Base-by-base conservation (phyloP, 1,140 invertebrate genomes). In the Drosophila ficusphila region DNA sequence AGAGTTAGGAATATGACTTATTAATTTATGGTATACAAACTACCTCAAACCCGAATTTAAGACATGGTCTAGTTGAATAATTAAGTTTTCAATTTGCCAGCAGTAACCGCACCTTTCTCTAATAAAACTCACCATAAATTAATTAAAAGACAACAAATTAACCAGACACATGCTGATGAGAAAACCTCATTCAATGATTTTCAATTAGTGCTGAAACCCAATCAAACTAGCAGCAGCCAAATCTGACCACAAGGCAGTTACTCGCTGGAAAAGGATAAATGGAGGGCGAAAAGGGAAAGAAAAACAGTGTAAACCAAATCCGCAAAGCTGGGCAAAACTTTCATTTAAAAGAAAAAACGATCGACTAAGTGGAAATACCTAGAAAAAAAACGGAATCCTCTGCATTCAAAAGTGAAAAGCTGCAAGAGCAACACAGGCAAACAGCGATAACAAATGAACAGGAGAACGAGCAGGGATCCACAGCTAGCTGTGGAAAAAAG, bases 391-490 rank as follows among this genome's bases (percentile, higher is more conserved):
- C 14, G 12, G 52, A 57, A 39, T 34, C 44, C 38, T 34, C 27
- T 41, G 34, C 56, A 68, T 54, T 74, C 61, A 68, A 81, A 51
- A 76, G 34, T 57, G 53, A 75, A 75, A 69, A 58, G 62, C 71
- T 75, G 52, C 62, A 51, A 42, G 68, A 33, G 34, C 27, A 77
- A 42, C 67, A 76, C 58, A 72, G 54, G 72, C 81, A 86, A 85
- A 86, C 81, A 79, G 67, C 76, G 72, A 85, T 85, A 86, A 86
- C 72, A 81, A 85, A 86, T 85, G 81, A 81, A 81, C 54, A 57
- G 53, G 21, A 38, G 44, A 16, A 11, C 33, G 23, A 19, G 33
- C 29, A 16, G n/a, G 42, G 38, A 38, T 16, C 34, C 14, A 7
- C 27, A 44, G 42, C 25, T 25, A 23, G n/a, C n/a, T n/a, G n/a